Conservation (phyloP, 2,113 vertebrate genomes). For the Pyxicephalus adspersus region DNA sequence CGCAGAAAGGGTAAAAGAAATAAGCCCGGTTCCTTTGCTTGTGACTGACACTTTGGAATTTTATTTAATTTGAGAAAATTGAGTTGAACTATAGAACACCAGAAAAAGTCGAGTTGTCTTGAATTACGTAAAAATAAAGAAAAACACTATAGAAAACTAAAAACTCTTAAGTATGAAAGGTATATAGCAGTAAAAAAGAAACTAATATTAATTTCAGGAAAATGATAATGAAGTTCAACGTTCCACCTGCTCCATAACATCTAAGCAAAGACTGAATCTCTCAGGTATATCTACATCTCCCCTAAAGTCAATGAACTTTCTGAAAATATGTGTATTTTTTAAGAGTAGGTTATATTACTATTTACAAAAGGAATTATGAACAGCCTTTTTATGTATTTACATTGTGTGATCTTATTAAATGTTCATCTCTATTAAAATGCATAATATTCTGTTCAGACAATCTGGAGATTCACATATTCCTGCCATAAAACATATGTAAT, state of each 20-base stretch:
- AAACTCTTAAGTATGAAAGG: conserved; percentile 6
- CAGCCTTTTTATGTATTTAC: too few species aligned
- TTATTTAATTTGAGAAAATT: conserved; percentile 89
- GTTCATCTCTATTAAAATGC: too few species aligned
- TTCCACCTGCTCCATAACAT: background rate
- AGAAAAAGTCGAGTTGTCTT: conserved; percentile 75
- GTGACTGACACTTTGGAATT: conserved; percentile 89
- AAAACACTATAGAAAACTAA: conserved; percentile 22
- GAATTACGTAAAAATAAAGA: conserved; percentile 58
- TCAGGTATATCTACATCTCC: background rate
- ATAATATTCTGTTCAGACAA: too few species aligned
- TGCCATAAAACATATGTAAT: too few species aligned
- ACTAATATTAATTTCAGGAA: conserved; percentile 7
- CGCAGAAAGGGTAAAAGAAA: conserved; percentile 87
- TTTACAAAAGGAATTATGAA: too few species aligned
- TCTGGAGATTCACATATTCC: too few species aligned
- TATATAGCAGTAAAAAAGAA: background rate
- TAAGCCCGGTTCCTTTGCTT: conserved; percentile 76
- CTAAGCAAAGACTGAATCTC: background rate
- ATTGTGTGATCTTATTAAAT: too few species aligned
- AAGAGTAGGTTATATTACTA: too few species aligned
- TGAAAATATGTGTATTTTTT: too few species aligned
- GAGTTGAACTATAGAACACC: conserved; percentile 81
- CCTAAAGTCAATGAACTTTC: too few species aligned
- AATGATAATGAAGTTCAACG: background rate